Percentiles rank a stretch among this genome's conserved stretches.
Conservation (phyloP, 2,888 invertebrate species). For the Dicranocentrus wangi region DNA sequence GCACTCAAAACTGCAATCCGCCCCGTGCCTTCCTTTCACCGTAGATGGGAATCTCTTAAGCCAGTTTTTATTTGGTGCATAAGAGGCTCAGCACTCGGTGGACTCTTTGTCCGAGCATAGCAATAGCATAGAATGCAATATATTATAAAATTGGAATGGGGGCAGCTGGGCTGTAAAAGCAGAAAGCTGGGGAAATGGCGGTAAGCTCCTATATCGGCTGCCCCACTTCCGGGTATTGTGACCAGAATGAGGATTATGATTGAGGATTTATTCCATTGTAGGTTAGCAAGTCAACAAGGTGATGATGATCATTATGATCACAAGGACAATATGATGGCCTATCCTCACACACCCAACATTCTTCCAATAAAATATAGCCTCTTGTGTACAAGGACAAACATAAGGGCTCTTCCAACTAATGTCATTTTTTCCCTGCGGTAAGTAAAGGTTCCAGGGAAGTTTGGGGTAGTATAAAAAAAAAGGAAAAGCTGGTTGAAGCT, state of each 20-base stretch:
- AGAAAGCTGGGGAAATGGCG: background rate
- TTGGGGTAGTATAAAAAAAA: too few relatives aligned
- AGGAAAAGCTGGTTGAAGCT: background rate
- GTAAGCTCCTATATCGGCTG: background rate
- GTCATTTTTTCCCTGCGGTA: too few relatives aligned
- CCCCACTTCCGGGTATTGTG: slow-evolving; percentile 4
- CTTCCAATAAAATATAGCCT: background rate
- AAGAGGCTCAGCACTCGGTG: too few relatives aligned
- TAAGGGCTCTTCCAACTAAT: too few relatives aligned
- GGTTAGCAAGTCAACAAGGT: slow-evolving; percentile 19
- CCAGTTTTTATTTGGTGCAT: too few relatives aligned
- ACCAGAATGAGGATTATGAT: background rate
- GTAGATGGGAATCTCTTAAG: too few relatives aligned
- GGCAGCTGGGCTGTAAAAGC: background rate
- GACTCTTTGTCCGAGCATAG: too few relatives aligned
- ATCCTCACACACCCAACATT: too few relatives aligned
- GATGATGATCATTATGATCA: background rate
- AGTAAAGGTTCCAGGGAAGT: too few relatives aligned
- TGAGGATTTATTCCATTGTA: background rate
- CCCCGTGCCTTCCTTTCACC: background rate
- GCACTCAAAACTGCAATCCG: background rate
- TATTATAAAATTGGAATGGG: background rate
- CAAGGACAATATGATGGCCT: background rate
- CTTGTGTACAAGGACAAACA: background rate
- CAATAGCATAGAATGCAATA: background rate